These are phyloP conservation scores for Thaumatotibia leucotreta DNA, from an alignment of 1,140 invertebrate genomes.

Conservation along the genomic window DNA sequence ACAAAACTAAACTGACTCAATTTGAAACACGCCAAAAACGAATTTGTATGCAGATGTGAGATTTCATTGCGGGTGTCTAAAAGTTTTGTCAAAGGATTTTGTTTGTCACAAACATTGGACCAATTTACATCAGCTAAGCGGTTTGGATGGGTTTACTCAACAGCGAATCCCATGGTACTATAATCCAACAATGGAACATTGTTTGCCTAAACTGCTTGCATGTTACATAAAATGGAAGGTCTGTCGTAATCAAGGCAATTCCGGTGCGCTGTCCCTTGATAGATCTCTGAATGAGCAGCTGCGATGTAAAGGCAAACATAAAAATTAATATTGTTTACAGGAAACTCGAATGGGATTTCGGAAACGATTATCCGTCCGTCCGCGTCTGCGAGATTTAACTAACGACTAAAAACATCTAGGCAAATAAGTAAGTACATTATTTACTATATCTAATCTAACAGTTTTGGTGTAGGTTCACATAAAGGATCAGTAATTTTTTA, in stretches of 20 bases:
- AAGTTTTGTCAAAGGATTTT: background rate
- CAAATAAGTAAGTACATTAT: too few relatives aligned
- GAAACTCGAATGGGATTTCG: background rate
- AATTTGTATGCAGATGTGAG: conserved; percentile 33
- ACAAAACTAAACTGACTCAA: background rate
- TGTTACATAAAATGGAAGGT: conserved; percentile 23
- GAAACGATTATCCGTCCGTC: background rate
- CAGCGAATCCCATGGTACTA: conserved; percentile 18
- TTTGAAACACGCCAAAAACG: conserved; percentile 28
- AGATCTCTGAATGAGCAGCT: conserved; percentile 25
- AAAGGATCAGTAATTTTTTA: too few relatives aligned
- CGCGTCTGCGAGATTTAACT: background rate
- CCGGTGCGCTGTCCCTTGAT: conserved; percentile 16
- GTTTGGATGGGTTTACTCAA: conserved; percentile 17
- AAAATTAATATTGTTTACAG: conserved; percentile 13
- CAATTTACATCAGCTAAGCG: conserved; percentile 26
- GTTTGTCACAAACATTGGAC: conserved; percentile 27
- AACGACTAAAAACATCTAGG: background rate
- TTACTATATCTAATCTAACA: too few relatives aligned
- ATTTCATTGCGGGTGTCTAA: conserved; percentile 15
- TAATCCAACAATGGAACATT: background rate
- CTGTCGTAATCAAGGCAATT: conserved; percentile 16
- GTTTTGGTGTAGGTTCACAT: too few relatives aligned
- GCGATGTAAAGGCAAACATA: conserved; percentile 24
- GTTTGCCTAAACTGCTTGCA: conserved; percentile 12